Base-by-base conservation (phyloP, 2,797 vertebrate genomes). In the Siniperca undulata region DNA sequence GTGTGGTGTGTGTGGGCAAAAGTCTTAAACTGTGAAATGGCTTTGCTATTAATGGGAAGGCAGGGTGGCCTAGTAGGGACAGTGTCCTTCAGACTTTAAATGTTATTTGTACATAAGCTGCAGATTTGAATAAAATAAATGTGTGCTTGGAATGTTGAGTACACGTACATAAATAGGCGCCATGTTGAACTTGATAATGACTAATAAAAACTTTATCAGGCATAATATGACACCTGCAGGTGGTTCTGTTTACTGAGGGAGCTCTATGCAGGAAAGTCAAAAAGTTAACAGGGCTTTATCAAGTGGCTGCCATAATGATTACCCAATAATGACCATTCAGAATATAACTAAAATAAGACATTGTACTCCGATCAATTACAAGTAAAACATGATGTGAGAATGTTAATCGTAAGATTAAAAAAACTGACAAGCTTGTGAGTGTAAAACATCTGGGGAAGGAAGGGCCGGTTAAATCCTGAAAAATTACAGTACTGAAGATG, bases 161-260 rank as follows among this genome's bases (percentile, higher is more conserved):
- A 17, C 27, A 44, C 67, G 14, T 12, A 27, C n/a, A 66, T 50
- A 58, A 34, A 48, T 16, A 7, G 46, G 16, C 0, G 3, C 20
- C 27, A 22, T 13, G 11, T 30, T 9, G 30, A 36, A 34, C 14
- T 72, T 36, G 17, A 42, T 50, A 30, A 56, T 46, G 48, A 50
- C 34, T 19, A 36, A 46, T 62, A 55, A 34, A 66, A 76, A 52
- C 14, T 30, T 48, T 1, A 27, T 62, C 38, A 59, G n/a, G 19
- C 55, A 66, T 55, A 53, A 55, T 61, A 27, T 69, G 70, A 67
- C 56, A 79, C 48, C 68, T 80, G 17, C 52, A 48, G 59, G 44
- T 40, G 59, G 19, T 20, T 75, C 27, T 66, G 53, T 24, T 70
- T 30, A 70, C 42, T 60, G 44, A 36, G 34, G 34, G 7, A 19